Evolutionary conservation across 1,140 invertebrate genomes (phyloP).

Genomic region (Drosophila kurseongensis): DNA sequence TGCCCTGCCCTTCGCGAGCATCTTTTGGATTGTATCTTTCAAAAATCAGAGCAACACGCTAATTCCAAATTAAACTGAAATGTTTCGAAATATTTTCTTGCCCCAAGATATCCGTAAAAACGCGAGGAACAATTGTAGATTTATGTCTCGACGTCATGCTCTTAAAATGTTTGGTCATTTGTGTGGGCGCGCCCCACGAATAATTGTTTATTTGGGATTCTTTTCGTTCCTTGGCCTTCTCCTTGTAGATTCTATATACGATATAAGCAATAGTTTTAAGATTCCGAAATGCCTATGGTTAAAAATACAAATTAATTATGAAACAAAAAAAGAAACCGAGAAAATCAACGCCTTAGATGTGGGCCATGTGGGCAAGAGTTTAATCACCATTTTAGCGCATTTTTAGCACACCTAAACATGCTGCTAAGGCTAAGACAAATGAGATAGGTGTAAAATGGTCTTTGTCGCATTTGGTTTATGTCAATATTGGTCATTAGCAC

Average conservation of each 20-base stretch:
- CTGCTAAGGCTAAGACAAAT: conserved; percentile 6
- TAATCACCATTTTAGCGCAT: conserved; percentile 23
- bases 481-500: conserved; percentile 50
- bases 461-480: conserved; percentile 20
- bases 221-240: background rate
- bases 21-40: conserved; percentile 6
- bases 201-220: conserved; percentile 22
- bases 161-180: background rate
- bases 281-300: background rate
- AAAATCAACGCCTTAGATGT: conserved; percentile 5
- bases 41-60: conserved; percentile 19
- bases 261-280: no score
- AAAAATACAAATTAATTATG: conserved; percentile 13
- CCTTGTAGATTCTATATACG: background rate
- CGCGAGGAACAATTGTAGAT: conserved; percentile 11
- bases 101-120: conserved; percentile 12
- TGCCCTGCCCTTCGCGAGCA: conserved; percentile 1
- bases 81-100: conserved; percentile 6
- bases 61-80: conserved; percentile 22
- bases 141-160: conserved; percentile 13
- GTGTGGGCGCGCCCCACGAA: conserved; percentile 16
- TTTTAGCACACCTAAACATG: background rate
- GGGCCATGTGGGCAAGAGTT: conserved; percentile 7
- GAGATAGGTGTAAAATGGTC: conserved; percentile 19
- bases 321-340: background rate